A percentile compares a stretch with the other conserved stretches of the same genome.
Conservation (phyloP, 2,113 vertebrate species). For the Colossoma macropomum region DNA sequence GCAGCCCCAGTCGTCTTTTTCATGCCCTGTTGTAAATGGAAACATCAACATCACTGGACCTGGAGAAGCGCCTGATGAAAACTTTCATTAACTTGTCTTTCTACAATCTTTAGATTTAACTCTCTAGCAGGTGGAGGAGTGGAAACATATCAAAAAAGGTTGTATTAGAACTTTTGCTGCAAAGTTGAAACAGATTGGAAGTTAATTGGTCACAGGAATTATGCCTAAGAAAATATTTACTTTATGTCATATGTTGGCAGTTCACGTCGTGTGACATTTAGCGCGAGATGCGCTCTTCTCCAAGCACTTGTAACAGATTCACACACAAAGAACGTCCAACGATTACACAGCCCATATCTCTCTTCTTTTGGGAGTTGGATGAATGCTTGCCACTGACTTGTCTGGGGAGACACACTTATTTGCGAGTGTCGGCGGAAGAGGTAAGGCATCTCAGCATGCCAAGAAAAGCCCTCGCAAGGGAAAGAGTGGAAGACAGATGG, state of each 20-base stretch:
- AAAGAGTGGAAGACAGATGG: conserved; percentile 77
- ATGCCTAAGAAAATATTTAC: conserved; percentile 61
- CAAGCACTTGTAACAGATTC: conserved; percentile 57
- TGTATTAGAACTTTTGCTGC: conserved; percentile 39
- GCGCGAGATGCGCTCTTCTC: conserved; percentile 53
- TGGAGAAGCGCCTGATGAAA: conserved; percentile 34
- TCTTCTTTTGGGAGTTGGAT: conserved; percentile 63
- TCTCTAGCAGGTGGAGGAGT: conserved; percentile 28
- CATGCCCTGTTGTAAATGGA: conserved; percentile 51
- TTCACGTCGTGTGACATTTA: conserved; percentile 61
- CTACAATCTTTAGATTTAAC: conserved; percentile 37
- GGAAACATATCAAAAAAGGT: conserved; percentile 18
- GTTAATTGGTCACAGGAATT: conserved; percentile 62
- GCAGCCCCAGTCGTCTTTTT: conserved; percentile 53
- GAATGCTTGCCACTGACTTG: conserved; percentile 58
- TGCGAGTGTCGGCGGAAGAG: conserved; percentile 56
- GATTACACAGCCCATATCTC: conserved; percentile 45
- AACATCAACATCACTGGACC: conserved; percentile 45
- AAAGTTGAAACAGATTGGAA: conserved; percentile 59
- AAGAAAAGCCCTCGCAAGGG: conserved; percentile 64
- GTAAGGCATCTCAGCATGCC: conserved; percentile 63
- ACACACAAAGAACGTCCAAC: conserved; percentile 53
- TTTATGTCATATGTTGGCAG: conserved; percentile 63
- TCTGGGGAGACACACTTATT: conserved; percentile 69
- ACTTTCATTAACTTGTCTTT: conserved; percentile 66